A percentile compares a stretch with the other conserved stretches of the same genome.
Evolutionary conservation across 2,888 invertebrate species (phyloP).

Genomic region (Mythimna loreyi): DNA sequence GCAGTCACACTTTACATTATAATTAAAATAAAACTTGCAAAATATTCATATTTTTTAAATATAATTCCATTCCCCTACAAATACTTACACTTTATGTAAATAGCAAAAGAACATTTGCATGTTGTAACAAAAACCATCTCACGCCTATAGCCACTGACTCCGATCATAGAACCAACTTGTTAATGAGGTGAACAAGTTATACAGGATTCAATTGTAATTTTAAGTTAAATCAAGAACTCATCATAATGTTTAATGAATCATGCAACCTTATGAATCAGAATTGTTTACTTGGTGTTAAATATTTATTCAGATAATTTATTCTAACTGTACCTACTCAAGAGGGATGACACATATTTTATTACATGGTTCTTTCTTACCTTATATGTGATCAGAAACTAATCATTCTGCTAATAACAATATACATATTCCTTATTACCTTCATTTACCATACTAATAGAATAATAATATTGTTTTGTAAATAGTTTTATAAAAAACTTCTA

Average conservation of each 20-base stretch:
- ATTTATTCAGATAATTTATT: slow-evolving; percentile 16
- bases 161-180: slow-evolving; percentile 15
- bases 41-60: background rate
- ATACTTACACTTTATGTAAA: background rate
- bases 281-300: slow-evolving; percentile 30
- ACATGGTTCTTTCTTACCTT: background rate
- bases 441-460: background rate
- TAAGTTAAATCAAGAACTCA: slow-evolving; percentile 19
- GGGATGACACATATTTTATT: slow-evolving; percentile 28
- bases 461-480: too few relatives aligned
- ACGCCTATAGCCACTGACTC: slow-evolving; percentile 38
- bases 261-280: slow-evolving; percentile 2
- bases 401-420: background rate
- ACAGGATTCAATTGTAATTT: slow-evolving; percentile 17
- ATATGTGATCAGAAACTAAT: background rate
- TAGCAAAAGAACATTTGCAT: too few relatives aligned
- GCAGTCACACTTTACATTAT: too few relatives aligned
- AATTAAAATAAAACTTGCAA: background rate
- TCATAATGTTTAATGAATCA: slow-evolving; percentile 41
- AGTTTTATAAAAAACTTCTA: too few relatives aligned
- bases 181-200: slow-evolving; percentile 24
- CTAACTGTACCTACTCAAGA: background rate
- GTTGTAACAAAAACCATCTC: slow-evolving; percentile 32
- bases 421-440: background rate
- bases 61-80: background rate